A percentile compares a stretch with the other conserved stretches of the same genome.
These are phyloP conservation scores for Gallinago undulata DNA, from an alignment of 2,113 vertebrate genomes.

Conservation along the genomic window DNA sequence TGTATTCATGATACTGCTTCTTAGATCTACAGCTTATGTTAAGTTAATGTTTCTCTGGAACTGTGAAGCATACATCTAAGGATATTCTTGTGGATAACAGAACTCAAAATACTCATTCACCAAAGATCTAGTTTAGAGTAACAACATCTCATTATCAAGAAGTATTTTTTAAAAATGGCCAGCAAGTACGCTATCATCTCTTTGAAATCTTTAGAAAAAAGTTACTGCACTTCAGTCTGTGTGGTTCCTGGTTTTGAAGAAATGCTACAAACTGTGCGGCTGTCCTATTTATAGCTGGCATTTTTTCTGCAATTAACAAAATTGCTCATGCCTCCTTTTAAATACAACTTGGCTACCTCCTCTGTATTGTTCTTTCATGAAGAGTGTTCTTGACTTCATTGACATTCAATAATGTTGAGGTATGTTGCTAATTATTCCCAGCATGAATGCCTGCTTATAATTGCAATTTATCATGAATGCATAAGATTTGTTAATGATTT, in stretches of 20 bases:
- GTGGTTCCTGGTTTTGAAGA: not conserved
- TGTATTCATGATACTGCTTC: not conserved
- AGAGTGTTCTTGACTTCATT: conserved; percentile 61
- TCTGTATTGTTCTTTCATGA: conserved; percentile 56
- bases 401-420: conserved; percentile 71
- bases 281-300: conserved; percentile 14
- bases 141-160: not conserved
- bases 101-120: not conserved
- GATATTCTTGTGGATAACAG: not conserved
- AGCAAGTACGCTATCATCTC: not conserved
- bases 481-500: conserved; percentile 58
- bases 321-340: not conserved
- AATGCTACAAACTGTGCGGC: not conserved
- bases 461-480: conserved; percentile 61
- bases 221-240: not conserved
- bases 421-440: conserved; percentile 71
- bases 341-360: not conserved
- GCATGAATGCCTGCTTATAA: conserved; percentile 51
- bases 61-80: not conserved
- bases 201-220: not conserved
- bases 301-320: conserved; percentile 49
- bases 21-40: not conserved
- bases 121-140: not conserved
- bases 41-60: not conserved
- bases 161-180: not conserved